Conservation (phyloP, 2,797 vertebrate species). For the Triplophysa bombifrons region DNA sequence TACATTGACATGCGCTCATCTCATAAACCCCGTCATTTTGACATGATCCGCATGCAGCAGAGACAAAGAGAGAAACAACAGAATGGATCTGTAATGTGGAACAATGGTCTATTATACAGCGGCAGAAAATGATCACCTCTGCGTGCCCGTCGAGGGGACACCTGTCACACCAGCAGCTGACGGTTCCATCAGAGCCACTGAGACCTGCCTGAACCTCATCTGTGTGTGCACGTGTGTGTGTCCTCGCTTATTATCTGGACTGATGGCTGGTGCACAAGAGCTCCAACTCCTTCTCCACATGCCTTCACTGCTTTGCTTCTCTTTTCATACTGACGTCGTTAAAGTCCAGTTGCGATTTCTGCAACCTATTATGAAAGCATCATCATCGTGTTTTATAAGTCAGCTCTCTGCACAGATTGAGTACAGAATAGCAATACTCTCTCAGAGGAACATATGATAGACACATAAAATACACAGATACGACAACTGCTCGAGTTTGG, state of each 20-base stretch:
- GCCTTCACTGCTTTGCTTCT: constrained; percentile 17
- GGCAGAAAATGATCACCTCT: constrained; percentile 54
- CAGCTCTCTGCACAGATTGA: too few species aligned
- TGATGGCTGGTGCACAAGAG: constrained; percentile 47
- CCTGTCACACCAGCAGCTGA: constrained; percentile 55
- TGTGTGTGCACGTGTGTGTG: constrained; percentile 32
- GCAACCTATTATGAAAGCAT: constrained; percentile 4
- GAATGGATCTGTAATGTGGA: constrained; percentile 31
- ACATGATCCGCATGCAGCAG: background rate
- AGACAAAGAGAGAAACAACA: constrained; percentile 24
- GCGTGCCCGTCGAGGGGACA: constrained; percentile 47
- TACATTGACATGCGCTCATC: constrained; percentile 4
- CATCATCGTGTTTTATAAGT: constrained; percentile 4
- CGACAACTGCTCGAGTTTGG: constrained; percentile 30
- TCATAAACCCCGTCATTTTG: constrained; percentile 31
- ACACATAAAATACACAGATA: constrained; percentile 34
- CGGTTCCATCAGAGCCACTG: constrained; percentile 58
- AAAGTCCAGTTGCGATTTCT: constrained; percentile 11
- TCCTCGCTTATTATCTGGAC: constrained; percentile 54
- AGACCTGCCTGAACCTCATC: constrained; percentile 38
- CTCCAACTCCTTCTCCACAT: constrained; percentile 8
- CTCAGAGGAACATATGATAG: constrained; percentile 8
- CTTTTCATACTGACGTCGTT: constrained; percentile 2
- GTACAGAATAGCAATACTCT: too few species aligned
- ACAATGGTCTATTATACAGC: constrained; percentile 58